phyloP scores from a whole-genome alignment of 2,888 invertebrate genomes.

The Dyspetes luteomarginatus region DNA sequence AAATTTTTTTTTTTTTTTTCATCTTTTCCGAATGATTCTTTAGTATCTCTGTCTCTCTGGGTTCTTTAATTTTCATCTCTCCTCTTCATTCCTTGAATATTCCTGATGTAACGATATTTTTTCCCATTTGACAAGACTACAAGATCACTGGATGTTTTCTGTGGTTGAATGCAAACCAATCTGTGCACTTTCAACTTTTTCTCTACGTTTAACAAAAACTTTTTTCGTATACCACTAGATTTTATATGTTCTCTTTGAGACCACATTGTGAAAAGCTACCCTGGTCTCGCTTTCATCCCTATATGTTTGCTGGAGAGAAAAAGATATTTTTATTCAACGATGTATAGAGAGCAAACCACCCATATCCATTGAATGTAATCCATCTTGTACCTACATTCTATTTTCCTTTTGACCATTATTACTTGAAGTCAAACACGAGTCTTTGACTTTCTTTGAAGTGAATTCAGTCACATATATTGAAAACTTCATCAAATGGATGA shows the following conservation, averaged over 20 bases:
- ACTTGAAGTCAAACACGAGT: background rate
- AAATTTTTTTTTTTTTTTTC: slow-evolving; percentile 57
- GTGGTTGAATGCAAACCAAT: no score
- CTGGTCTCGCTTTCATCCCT: background rate
- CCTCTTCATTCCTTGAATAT: no score
- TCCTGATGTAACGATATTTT: no score
- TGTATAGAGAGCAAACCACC: background rate
- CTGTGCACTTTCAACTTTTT: no score
- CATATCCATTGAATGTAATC: background rate
- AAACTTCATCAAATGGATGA: background rate
- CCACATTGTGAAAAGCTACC: no score
- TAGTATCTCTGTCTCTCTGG: slow-evolving; percentile 2
- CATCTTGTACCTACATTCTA: background rate
- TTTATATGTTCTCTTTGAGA: no score
- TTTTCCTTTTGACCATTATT: background rate
- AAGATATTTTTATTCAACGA: slow-evolving; percentile 45
- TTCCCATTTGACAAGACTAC: no score
- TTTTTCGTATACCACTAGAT: no score
- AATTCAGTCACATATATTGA: background rate
- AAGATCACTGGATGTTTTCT: no score
- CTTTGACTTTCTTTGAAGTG: slow-evolving; percentile 12
- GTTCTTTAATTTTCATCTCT: background rate
- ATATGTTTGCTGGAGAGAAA: slow-evolving; percentile 16
- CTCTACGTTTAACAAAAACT: no score
- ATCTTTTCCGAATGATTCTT: background rate